These are phyloP conservation scores for Eretmocerus hayati DNA, from an alignment of 2,888 invertebrate species.

Conservation along the genomic window DNA sequence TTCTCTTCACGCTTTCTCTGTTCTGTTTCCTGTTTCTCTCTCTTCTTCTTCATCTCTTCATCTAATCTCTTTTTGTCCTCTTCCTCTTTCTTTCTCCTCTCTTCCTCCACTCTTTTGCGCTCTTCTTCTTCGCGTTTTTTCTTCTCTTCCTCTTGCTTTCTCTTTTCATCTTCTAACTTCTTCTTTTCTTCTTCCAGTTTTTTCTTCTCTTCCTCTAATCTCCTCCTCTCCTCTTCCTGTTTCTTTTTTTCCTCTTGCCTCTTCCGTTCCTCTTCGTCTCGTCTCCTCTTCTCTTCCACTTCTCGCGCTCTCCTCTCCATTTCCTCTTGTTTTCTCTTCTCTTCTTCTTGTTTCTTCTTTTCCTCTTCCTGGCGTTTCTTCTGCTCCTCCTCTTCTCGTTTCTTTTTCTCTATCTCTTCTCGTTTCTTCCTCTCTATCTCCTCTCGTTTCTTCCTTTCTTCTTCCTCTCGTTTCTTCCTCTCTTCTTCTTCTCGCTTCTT, in stretches of 20 bases:
- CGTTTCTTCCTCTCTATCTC: background rate
- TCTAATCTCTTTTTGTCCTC: background rate
- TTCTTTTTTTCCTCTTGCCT: conserved; percentile 4
- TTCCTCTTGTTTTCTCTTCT: conserved; percentile 5
- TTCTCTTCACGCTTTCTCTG: background rate
- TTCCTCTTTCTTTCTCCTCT: background rate
- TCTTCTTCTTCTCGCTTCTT: background rate
- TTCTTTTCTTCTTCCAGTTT: background rate
- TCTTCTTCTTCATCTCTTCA: conserved; percentile 2
- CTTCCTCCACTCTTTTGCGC: background rate
- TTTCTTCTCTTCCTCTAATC: background rate
- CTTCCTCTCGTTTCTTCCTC: background rate
- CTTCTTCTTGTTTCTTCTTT: background rate
- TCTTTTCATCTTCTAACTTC: background rate
- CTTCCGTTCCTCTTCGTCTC: background rate
- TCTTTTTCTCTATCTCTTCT: background rate
- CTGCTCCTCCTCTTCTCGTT: conserved; percentile 2
- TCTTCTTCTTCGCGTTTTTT: background rate
- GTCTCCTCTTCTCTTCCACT: background rate
- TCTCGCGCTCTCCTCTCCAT: background rate
- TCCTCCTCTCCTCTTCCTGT: background rate
- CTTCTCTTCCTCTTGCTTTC: background rate
- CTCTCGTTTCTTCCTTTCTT: background rate
- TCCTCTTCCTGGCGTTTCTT: background rate
- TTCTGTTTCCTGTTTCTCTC: background rate